Conservation (phyloP, 2,888 invertebrate genomes). For the Chironomus tentans region DNA sequence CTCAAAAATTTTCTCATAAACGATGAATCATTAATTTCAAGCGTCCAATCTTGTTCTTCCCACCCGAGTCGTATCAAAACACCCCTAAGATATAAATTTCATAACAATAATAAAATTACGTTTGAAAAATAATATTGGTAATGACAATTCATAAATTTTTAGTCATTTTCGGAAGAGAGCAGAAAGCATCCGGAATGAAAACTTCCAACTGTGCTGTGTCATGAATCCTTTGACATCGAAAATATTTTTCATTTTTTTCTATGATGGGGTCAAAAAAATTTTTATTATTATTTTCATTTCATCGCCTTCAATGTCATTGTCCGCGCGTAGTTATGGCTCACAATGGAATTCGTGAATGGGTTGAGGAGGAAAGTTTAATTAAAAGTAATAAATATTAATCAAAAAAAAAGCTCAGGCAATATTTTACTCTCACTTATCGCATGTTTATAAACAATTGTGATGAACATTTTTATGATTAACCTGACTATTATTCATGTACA, state of each 20-base stretch:
- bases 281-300: no score
- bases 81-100: neutral
- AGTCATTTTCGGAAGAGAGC: neutral
- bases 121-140: neutral
- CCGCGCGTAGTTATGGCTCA: no score
- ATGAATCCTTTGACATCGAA: neutral
- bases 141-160: conserved; percentile 11
- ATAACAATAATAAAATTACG: neutral
- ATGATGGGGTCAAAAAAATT: no score
- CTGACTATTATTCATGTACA: neutral
- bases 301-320: no score
- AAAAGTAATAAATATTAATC: no score
- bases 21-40: conserved; percentile 6
- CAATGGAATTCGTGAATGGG: no score
- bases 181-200: neutral
- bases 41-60: neutral
- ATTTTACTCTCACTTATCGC: neutral
- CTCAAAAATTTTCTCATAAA: no score
- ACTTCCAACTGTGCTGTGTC: neutral
- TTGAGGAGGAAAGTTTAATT: no score
- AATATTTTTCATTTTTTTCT: no score
- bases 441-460: neutral
- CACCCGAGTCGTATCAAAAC: neutral
- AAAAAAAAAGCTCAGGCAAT: no score
- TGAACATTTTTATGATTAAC: neutral